Percentiles rank a stretch among this genome's conserved stretches.
Conservation (phyloP, 2,888 invertebrate genomes). For the Bhutanitis thaidina region DNA sequence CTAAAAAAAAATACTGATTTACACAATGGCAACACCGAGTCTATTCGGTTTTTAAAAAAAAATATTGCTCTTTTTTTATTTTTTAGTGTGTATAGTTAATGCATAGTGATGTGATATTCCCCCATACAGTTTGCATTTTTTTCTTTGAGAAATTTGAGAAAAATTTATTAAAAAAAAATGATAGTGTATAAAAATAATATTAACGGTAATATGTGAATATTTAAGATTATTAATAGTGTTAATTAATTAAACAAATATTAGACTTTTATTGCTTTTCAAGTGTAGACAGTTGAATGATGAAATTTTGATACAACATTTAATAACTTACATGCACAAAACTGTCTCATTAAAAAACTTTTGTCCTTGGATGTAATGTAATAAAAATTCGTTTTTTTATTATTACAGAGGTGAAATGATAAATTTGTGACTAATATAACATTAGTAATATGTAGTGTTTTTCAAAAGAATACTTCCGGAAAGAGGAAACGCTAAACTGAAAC, state of each 20-base stretch:
- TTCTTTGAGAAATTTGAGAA: neutral
- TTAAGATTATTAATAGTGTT: constrained; percentile 12
- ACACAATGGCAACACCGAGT: neutral
- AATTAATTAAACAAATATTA: constrained; percentile 1
- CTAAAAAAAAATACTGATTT: constrained; percentile 3
- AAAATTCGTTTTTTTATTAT: too few species aligned
- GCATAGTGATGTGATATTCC: constrained; percentile 10
- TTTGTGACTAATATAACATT: too few species aligned
- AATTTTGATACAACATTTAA: too few species aligned
- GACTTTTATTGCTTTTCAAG: neutral
- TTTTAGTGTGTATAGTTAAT: constrained; percentile 11
- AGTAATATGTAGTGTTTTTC: too few species aligned
- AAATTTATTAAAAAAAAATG: constrained; percentile 11
- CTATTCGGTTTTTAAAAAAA: neutral
- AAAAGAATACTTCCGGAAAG: too few species aligned
- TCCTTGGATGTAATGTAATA: too few species aligned
- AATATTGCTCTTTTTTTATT: neutral
- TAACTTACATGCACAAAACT: too few species aligned
- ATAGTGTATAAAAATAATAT: constrained; percentile 10
- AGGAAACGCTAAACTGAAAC: too few species aligned
- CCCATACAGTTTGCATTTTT: constrained; percentile 6
- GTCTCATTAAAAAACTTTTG: too few species aligned
- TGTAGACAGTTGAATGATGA: neutral
- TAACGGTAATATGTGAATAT: constrained; percentile 12
- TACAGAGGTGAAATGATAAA: too few species aligned